phyloP scores from a whole-genome alignment of 2,888 invertebrate genomes.

The Megamerina dolium region DNA sequence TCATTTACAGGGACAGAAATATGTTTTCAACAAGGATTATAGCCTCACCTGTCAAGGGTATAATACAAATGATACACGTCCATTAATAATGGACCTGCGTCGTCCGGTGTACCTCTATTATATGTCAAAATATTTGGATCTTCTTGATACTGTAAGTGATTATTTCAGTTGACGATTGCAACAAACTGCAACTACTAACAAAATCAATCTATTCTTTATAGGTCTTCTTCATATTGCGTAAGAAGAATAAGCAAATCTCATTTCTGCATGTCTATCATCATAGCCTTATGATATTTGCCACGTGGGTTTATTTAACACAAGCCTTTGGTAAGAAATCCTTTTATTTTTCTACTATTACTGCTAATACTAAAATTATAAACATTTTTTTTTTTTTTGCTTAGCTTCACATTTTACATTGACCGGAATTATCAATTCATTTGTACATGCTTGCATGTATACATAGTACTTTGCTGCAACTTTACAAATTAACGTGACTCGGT shows the following conservation, averaged over 20 bases:
- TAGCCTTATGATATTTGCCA: conserved; percentile 66
- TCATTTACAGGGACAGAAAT: too few species aligned
- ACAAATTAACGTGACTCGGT: conserved; percentile 64
- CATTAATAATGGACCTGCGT: conserved; percentile 40
- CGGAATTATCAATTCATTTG: conserved; percentile 67
- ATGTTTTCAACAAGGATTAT: background rate
- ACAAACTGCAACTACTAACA: too few species aligned
- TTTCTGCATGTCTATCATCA: conserved; percentile 83
- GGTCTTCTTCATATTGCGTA: conserved; percentile 67
- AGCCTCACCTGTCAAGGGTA: conserved; percentile 17
- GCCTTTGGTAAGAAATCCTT: conserved; percentile 55
- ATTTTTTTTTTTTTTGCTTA: too few species aligned
- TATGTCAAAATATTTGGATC: conserved; percentile 63
- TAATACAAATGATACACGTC: conserved; percentile 13
- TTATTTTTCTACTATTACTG: too few species aligned
- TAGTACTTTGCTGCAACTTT: conserved; percentile 74
- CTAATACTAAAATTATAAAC: too few species aligned
- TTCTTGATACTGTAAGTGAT: conserved; percentile 63
- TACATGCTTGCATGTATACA: conserved; percentile 77
- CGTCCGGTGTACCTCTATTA: conserved; percentile 58
- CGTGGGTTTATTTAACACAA: conserved; percentile 57
- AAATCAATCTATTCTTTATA: too few species aligned
- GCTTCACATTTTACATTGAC: conserved; percentile 67
- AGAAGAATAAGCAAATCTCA: conserved; percentile 68
- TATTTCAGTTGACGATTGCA: too few species aligned